Evolutionary conservation across 2,888 invertebrate genomes (phyloP).

Genomic region (Amiota minor): DNA sequence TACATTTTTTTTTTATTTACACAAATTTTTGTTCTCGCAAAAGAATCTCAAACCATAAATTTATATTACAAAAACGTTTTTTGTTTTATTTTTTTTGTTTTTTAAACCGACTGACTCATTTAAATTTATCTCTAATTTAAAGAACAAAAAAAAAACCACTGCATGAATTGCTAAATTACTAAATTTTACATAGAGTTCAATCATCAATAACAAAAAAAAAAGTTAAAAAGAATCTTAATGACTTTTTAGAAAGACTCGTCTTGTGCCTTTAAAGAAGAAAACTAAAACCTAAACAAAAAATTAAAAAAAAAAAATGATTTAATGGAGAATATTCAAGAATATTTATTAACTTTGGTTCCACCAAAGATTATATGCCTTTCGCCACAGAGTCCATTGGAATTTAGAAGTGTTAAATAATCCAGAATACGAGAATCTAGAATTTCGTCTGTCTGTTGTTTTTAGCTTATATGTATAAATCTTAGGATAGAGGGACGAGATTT

Average conservation of each 20-base stretch:
- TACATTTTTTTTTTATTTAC: background rate
- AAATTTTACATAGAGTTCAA: slow-evolving; percentile 43
- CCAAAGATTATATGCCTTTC: too few species aligned
- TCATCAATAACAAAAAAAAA: slow-evolving; percentile 34
- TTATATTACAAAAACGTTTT: too few species aligned
- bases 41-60: slow-evolving; percentile 67
- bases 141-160: slow-evolving; percentile 31
- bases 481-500: too few species aligned
- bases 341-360: too few species aligned
- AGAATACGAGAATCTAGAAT: too few species aligned
- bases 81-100: background rate
- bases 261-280: slow-evolving; percentile 58
- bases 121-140: too few species aligned
- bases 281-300: background rate
- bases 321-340: too few species aligned
- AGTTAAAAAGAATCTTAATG: slow-evolving; percentile 27
- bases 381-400: too few species aligned
- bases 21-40: slow-evolving; percentile 54
- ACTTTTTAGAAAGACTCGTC: slow-evolving; percentile 43
- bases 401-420: too few species aligned
- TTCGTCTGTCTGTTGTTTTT: too few species aligned
- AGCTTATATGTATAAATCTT: too few species aligned
- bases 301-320: too few species aligned
- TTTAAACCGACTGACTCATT: slow-evolving; percentile 29
- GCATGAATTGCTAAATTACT: slow-evolving; percentile 39